These are phyloP conservation scores for Psylliodes chrysocephalus DNA, from an alignment of 2,888 invertebrate genomes.

Conservation along the genomic window DNA sequence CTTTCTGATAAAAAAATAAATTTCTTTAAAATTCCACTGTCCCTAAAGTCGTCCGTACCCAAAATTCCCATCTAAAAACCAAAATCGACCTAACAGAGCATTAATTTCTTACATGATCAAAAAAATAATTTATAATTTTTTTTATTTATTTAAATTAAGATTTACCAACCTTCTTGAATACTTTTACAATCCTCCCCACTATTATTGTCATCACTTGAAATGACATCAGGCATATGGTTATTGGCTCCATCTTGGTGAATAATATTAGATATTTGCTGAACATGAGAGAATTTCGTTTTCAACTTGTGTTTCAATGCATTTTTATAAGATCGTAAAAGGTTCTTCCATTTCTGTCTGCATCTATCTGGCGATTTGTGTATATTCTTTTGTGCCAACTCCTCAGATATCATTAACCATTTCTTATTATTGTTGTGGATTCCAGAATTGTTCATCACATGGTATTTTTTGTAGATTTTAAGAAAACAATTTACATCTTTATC, in stretches of 20 bases:
- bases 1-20: no score
- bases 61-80: no score
- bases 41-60: no score
- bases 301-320: background rate
- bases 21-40: no score
- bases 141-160: no score
- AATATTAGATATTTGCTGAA: conserved; percentile 8
- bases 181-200: background rate
- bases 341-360: background rate
- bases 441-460: background rate
- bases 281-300: background rate
- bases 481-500: background rate
- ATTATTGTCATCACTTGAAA: background rate
- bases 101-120: no score
- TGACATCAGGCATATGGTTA: background rate
- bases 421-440: background rate
- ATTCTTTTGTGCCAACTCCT: background rate
- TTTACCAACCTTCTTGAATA: no score
- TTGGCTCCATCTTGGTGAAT: background rate
- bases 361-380: background rate
- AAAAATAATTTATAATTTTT: no score
- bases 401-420: background rate
- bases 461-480: background rate
- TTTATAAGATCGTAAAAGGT: background rate
- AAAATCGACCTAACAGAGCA: no score